Evolutionary conservation across 2,888 invertebrate species (phyloP), one percentile per base, ranked within the genome.

Genomic region (Scaptomyza polygonia): DNA sequence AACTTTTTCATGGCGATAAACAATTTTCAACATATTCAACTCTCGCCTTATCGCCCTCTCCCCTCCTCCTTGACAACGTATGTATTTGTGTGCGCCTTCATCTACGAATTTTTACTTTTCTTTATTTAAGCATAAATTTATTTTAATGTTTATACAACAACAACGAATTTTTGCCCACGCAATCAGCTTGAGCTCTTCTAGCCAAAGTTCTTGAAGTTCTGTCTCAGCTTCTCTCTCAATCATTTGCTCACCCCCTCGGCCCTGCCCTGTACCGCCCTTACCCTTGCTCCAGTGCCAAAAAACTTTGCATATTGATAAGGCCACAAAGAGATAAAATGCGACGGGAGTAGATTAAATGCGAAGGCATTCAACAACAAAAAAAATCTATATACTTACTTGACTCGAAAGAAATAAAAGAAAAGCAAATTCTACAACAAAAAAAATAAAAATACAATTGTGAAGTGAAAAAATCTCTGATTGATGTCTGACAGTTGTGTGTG

Each of bases 241-340:
- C 18, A 11, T n/a, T 32, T 11, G 11, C n/a, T 49, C n/a, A 32
- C 34, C 44, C 45, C 25, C 12, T 42, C 27, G n/a, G 12, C n/a
- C 2, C 11, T 29, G 14, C 34, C 55, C 21, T 21, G 21, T 16
- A 12, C 43, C 36, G 36, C 48, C 12, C 9, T n/a, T n/a, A n/a
- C n/a, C n/a, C n/a, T n/a, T 25, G 48, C 27, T 18, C n/a, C n/a
- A n/a, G n/a, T n/a, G n/a, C n/a, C n/a, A n/a, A 43, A 74, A 86
- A 83, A 74, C 70, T 88, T 83, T 83, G 88, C 88, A 88, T 83
- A 86, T 88, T 83, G 83, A 86, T 83, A 86, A 86, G 82, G 42
- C 61, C 49, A 52, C 62, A 58, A 55, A 61, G 65, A 67, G 79
- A 82, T 85, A 82, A 82, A 85, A 79, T 72, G 49, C 44, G 62